These are phyloP conservation scores for Calyptommatus sinebrachiatus DNA, from an alignment of 2,113 vertebrate species.

Conservation along the genomic window DNA sequence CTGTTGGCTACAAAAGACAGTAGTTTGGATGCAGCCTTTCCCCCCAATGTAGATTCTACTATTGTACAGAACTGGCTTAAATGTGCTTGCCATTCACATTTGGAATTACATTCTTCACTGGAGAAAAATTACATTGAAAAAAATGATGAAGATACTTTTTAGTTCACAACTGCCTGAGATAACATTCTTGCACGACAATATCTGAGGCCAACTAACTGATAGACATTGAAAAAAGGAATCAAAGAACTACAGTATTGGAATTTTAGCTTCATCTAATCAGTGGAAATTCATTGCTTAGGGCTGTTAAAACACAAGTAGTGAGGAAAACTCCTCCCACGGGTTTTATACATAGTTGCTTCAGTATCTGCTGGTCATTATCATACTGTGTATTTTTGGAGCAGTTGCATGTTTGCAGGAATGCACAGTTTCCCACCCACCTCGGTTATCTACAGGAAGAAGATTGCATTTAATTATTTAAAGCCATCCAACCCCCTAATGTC, in stretches of 20 bases:
- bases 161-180: background rate
- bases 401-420: background rate
- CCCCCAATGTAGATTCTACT: no score
- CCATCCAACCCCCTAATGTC: background rate
- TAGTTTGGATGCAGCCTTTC: no score
- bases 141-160: background rate
- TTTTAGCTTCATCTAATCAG: background rate
- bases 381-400: constrained; percentile 3
- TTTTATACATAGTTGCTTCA: background rate
- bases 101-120: background rate
- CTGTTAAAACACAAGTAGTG: background rate
- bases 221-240: background rate
- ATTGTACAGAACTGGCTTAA: no score
- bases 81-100: background rate
- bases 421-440: no score
- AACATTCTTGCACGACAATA: background rate
- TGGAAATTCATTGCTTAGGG: constrained; percentile 5
- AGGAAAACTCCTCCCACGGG: constrained; percentile 15
- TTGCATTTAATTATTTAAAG: constrained; percentile 24
- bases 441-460: constrained; percentile 24
- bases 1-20: no score
- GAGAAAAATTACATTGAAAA: background rate
- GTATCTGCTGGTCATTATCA: constrained; percentile 20
- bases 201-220: background rate
- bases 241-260: background rate